Conservation (phyloP, 1,140 invertebrate species). For the Lepidurus packardi region DNA sequence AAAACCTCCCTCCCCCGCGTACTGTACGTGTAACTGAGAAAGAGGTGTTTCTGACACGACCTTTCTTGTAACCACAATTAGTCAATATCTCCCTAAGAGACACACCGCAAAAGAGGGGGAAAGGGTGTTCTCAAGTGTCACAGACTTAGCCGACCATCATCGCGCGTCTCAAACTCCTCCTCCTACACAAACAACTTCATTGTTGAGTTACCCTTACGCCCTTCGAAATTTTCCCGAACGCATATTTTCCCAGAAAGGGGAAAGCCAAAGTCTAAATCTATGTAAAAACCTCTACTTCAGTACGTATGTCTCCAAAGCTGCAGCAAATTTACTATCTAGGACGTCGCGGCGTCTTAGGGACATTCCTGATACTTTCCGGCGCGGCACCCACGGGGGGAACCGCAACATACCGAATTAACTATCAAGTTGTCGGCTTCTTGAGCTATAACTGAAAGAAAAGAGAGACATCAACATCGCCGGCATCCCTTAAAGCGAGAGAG, state of each 20-base stretch:
- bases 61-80: slow-evolving; percentile 16
- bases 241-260: background rate
- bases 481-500: background rate
- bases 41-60: slow-evolving; percentile 17
- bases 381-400: background rate
- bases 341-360: slow-evolving; percentile 13
- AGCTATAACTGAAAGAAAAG: background rate
- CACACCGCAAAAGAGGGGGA: background rate
- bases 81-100: background rate
- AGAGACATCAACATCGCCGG: background rate
- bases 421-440: background rate
- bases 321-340: background rate
- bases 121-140: slow-evolving; percentile 1
- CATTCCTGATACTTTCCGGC: slow-evolving; percentile 18
- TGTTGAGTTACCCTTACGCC: background rate
- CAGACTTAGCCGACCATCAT: slow-evolving; percentile 17
- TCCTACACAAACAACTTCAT: slow-evolving; percentile 1
- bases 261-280: too few relatives aligned
- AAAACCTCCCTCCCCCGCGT: background rate
- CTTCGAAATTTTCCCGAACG: background rate
- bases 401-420: background rate
- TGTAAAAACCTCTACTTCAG: too few relatives aligned
- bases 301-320: background rate
- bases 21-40: background rate
- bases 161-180: background rate